These are phyloP conservation scores for Tarsius wallacei DNA, from an alignment of 2,797 vertebrate genomes.

Conservation along the genomic window DNA sequence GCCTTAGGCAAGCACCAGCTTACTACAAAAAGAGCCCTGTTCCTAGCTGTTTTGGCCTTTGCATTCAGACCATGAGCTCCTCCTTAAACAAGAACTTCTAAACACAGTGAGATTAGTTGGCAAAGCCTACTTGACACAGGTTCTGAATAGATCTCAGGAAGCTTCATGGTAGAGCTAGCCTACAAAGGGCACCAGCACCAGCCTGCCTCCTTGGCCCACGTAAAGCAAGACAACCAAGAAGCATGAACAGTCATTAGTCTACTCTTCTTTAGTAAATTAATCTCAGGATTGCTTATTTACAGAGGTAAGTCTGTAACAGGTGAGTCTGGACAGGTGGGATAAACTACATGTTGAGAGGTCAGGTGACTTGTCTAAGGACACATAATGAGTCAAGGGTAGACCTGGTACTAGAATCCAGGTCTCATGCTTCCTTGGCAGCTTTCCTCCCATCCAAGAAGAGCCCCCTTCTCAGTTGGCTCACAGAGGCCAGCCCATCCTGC, in stretches of 20 bases:
- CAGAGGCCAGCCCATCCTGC: neutral
- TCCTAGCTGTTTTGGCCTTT: neutral
- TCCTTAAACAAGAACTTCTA: slow-evolving; percentile 1
- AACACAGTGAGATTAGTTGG: neutral
- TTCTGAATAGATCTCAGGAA: neutral
- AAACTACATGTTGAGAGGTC: neutral
- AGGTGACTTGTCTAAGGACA: neutral
- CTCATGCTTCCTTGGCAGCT: neutral
- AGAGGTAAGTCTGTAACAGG: neutral
- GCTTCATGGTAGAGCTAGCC: neutral
- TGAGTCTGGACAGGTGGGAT: neutral
- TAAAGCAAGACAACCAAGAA: neutral
- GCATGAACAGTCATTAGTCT: neutral
- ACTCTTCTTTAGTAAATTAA: neutral
- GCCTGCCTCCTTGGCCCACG: neutral
- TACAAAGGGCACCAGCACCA: neutral
- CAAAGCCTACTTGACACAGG: neutral
- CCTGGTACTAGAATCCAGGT: neutral
- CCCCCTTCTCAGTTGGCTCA: neutral
- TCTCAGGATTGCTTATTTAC: neutral
- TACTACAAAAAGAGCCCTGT: neutral
- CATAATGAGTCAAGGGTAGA: neutral
- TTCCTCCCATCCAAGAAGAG: neutral
- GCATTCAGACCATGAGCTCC: neutral
- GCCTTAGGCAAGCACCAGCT: neutral